Conservation (phyloP, 2,797 vertebrate genomes). For the Crenichthys baileyi region DNA sequence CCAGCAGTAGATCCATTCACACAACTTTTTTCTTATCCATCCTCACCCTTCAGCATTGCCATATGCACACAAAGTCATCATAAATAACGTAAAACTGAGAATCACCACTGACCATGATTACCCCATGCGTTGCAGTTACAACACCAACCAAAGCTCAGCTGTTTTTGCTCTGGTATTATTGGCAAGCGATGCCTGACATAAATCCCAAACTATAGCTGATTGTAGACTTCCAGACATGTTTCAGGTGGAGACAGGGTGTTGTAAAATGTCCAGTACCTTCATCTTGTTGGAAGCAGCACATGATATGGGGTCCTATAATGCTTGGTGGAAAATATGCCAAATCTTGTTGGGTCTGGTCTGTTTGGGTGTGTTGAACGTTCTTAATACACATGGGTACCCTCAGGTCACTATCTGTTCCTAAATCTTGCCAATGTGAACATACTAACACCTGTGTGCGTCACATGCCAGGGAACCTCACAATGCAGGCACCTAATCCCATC, state of each 20-base stretch:
- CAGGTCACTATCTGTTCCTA: not conserved
- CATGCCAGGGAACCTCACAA: not conserved
- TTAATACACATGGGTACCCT: not conserved
- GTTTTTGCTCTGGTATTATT: not conserved
- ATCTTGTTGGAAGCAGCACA: too few species aligned
- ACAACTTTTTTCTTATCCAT: not conserved
- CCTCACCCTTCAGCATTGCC: not conserved
- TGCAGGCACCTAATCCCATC: not conserved
- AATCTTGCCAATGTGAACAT: not conserved
- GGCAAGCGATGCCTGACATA: not conserved
- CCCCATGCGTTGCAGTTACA: not conserved
- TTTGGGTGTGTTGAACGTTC: not conserved
- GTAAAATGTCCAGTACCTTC: too few species aligned
- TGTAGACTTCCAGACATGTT: too few species aligned
- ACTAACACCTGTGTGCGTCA: not conserved
- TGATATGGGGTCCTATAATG: too few species aligned
- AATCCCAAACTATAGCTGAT: not conserved
- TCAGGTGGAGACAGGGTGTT: too few species aligned
- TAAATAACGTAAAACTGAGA: not conserved
- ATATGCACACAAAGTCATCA: not conserved
- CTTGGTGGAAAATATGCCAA: not conserved
- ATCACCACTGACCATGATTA: not conserved
- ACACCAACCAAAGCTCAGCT: not conserved
- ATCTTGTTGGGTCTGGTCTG: not conserved
- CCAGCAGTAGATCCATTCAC: not conserved